Evolutionary conservation across 2,113 vertebrate species (phyloP).

Genomic region (Rana temporaria): DNA sequence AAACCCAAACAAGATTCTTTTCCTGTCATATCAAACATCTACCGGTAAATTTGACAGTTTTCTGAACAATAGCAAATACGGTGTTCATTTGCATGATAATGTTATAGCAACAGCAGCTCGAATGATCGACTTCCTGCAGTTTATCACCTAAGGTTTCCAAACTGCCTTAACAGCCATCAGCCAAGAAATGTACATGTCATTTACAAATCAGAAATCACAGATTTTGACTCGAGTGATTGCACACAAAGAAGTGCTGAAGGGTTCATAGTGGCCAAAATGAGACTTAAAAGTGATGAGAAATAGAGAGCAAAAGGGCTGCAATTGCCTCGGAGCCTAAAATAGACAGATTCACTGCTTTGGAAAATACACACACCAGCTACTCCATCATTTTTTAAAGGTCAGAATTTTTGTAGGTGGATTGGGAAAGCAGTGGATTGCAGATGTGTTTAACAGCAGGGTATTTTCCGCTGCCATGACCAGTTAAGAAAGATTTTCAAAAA

Average conservation of each 20-base stretch:
- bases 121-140: conserved; percentile 73
- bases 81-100: conserved; percentile 75
- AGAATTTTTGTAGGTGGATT: conserved; percentile 92
- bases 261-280: conserved; percentile 84
- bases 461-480: conserved; percentile 98
- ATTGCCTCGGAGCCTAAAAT: conserved; percentile 89
- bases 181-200: conserved; percentile 90
- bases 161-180: conserved; percentile 85
- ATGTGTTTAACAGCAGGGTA: conserved; percentile 94
- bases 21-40: conserved; percentile 44
- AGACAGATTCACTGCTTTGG: conserved; percentile 87
- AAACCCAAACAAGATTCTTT: conserved; percentile 4
- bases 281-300: conserved; percentile 93
- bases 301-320: conserved; percentile 88
- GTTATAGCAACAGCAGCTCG: conserved; percentile 63
- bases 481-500: conserved; percentile 95
- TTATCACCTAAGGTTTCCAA: conserved; percentile 80
- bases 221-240: conserved; percentile 90
- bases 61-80: conserved; percentile 69
- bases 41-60: conserved; percentile 40
- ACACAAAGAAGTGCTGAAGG: conserved; percentile 90
- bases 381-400: conserved; percentile 98
- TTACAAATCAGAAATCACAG: conserved; percentile 92
- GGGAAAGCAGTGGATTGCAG: conserved; percentile 87
- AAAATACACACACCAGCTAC: conserved; percentile 83